These are phyloP conservation scores for Lota lota DNA, from an alignment of 2,113 vertebrate genomes.

Conservation along the genomic window DNA sequence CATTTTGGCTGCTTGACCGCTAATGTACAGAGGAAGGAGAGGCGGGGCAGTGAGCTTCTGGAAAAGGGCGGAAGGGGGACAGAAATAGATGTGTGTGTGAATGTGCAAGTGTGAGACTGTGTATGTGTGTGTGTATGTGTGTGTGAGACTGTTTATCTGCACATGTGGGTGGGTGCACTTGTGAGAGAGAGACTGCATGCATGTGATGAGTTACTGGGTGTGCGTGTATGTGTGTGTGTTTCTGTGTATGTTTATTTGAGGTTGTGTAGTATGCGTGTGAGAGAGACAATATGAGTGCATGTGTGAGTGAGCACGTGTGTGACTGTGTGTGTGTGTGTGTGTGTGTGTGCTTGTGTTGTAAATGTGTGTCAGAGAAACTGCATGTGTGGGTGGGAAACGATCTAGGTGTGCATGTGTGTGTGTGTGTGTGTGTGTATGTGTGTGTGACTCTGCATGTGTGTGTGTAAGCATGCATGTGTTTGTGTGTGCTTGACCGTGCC, in stretches of 20 bases:
- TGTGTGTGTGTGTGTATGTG: neutral
- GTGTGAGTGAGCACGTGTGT: no score
- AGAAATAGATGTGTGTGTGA: no score
- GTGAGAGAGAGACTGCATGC: no score
- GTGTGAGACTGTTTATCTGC: no score
- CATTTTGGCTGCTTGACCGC: constrained; percentile 74
- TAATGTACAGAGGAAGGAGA: constrained; percentile 47
- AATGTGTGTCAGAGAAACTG: no score
- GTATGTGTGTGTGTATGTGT: no score
- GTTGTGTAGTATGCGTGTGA: no score
- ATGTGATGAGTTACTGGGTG: neutral
- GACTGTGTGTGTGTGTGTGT: neutral
- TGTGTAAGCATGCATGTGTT: constrained; percentile 3
- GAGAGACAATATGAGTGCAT: no score
- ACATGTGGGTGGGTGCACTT: no score
- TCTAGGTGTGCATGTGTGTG: neutral
- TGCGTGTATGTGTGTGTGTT: constrained; percentile 16
- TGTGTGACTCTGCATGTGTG: neutral
- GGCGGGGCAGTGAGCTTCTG: neutral
- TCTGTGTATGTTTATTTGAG: no score
- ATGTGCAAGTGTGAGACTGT: no score
- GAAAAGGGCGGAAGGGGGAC: no score
- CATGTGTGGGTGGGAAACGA: neutral
- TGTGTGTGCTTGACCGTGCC: neutral
- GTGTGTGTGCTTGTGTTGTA: neutral